phyloP scores from a whole-genome alignment of 92 coral and sea anemone genomes.

The Palythoa caribaeorum region DNA sequence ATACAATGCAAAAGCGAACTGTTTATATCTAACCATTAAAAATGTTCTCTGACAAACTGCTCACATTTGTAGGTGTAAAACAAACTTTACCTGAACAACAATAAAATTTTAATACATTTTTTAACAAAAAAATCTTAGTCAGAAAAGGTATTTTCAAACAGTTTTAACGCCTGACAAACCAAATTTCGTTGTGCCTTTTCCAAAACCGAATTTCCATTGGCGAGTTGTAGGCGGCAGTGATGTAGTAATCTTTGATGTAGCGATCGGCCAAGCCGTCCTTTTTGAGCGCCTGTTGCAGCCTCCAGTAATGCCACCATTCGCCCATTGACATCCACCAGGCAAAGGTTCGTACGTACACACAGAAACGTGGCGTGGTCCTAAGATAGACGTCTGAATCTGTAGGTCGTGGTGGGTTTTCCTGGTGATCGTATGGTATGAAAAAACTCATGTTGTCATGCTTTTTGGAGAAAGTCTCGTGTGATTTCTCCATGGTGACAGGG shows the following conservation, averaged over 20 bases:
- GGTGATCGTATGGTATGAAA: conserved; percentile 45
- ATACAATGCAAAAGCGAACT: too few species aligned
- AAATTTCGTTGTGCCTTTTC: conserved; percentile 66
- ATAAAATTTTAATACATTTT: too few species aligned
- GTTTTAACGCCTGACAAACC: conserved; percentile 41
- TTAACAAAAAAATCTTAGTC: not conserved
- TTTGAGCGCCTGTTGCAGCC: conserved; percentile 41
- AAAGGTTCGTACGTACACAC: conserved; percentile 58
- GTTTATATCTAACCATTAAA: too few species aligned
- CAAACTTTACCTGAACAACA: too few species aligned
- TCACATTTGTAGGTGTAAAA: too few species aligned
- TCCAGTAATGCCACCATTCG: conserved; percentile 13
- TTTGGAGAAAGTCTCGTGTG: not conserved
- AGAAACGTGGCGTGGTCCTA: not conserved
- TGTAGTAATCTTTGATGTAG: conserved; percentile 45
- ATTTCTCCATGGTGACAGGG: conserved; percentile 44
- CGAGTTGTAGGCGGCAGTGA: conserved; percentile 63
- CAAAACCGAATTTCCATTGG: conserved; percentile 47
- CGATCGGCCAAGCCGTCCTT: conserved; percentile 38
- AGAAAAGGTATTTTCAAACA: not conserved
- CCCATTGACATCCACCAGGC: conserved; percentile 39
- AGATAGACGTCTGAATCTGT: conserved; percentile 20
- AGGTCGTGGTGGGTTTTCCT: conserved; percentile 53
- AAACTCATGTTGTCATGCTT: conserved; percentile 44
- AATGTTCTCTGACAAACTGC: too few species aligned